phyloP scores from a whole-genome alignment of 2,888 invertebrate genomes.

The Lacanobia wlatinum region DNA sequence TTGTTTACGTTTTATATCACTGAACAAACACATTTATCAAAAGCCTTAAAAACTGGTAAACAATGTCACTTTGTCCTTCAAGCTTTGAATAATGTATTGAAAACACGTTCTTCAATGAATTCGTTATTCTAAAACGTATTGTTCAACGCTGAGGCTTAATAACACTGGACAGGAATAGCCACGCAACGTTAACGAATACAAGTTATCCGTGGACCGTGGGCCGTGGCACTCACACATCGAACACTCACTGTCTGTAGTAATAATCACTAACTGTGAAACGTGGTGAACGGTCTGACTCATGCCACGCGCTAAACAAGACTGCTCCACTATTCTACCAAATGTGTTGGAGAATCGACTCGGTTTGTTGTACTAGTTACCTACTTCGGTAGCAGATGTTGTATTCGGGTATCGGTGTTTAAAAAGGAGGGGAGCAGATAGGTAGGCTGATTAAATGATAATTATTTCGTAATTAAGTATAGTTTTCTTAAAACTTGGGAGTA shows the following conservation, averaged over 20 bases:
- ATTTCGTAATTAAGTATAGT: not conserved
- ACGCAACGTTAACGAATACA: constrained; percentile 36
- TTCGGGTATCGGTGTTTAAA: not conserved
- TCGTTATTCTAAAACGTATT: constrained; percentile 13
- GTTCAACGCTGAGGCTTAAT: constrained; percentile 1
- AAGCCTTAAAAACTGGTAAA: constrained; percentile 9
- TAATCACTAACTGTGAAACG: constrained; percentile 45
- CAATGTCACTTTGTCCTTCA: constrained; percentile 34
- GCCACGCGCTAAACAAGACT: constrained; percentile 25
- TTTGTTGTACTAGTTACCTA: not conserved
- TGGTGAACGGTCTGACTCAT: constrained; percentile 43
- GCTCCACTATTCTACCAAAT: constrained; percentile 31
- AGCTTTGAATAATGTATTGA: constrained; percentile 8
- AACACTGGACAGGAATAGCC: constrained; percentile 42
- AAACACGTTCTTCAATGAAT: constrained; percentile 10
- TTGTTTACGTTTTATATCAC: constrained; percentile 36
- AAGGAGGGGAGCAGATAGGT: not conserved
- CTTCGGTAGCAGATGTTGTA: not conserved
- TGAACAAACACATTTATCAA: constrained; percentile 16
- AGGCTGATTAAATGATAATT: not conserved
- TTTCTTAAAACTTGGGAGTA: not conserved
- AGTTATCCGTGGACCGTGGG: constrained; percentile 26
- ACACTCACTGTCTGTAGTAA: constrained; percentile 9
- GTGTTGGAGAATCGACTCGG: constrained; percentile 28
- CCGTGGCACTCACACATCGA: constrained; percentile 44